Conservation (phyloP, 2,888 invertebrate genomes). For the Rhingia rostrata region DNA sequence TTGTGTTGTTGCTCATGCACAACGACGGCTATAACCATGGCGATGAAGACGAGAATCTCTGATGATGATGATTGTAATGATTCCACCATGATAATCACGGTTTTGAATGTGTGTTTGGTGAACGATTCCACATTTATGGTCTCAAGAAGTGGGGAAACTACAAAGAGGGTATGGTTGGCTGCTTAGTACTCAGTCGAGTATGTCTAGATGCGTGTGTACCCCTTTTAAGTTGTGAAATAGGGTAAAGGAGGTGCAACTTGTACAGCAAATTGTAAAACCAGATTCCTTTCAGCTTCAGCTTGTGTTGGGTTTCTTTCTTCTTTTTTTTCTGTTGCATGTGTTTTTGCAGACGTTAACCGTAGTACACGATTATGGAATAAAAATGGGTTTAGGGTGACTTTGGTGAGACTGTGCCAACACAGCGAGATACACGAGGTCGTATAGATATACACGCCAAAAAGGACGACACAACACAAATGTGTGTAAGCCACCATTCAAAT, state of each 20-base stretch:
- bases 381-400: slow-evolving; percentile 51
- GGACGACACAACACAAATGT: slow-evolving; percentile 7
- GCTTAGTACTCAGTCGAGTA: slow-evolving; percentile 54
- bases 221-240: not conserved
- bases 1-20: slow-evolving; percentile 43
- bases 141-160: slow-evolving; percentile 38
- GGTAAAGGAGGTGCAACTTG: slow-evolving; percentile 9
- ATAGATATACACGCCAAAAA: slow-evolving; percentile 7
- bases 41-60: slow-evolving; percentile 17
- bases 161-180: slow-evolving; percentile 51
- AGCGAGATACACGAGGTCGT: slow-evolving; percentile 32
- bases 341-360: slow-evolving; percentile 34
- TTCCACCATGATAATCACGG: slow-evolving; percentile 55
- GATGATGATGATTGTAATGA: slow-evolving; percentile 57
- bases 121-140: slow-evolving; percentile 59
- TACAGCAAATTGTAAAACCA: slow-evolving; percentile 32
- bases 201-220: slow-evolving; percentile 34
- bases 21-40: slow-evolving; percentile 13
- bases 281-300: slow-evolving; percentile 1
- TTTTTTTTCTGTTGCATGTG: slow-evolving; percentile 8
- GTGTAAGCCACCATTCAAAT: slow-evolving; percentile 12
- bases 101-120: slow-evolving; percentile 53
- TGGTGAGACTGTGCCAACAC: slow-evolving; percentile 39
- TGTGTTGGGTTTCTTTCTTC: not conserved
- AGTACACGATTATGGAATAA: slow-evolving; percentile 45